Conservation (phyloP, 2,113 vertebrate species). For the Thomomys bottae region DNA sequence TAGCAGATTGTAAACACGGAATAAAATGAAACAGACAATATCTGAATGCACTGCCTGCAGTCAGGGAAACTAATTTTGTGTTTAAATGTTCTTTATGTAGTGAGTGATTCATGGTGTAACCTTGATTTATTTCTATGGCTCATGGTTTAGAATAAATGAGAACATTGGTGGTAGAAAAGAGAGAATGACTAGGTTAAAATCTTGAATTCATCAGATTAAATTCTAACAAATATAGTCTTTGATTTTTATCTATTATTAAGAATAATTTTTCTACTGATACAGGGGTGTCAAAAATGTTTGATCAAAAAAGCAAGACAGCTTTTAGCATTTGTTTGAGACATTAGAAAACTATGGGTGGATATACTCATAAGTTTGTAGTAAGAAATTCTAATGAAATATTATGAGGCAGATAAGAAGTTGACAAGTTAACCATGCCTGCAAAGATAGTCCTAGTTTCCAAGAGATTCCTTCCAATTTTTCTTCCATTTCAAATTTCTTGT, state of each 20-base stretch:
- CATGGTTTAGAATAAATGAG: not conserved
- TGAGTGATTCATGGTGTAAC: slow-evolving; percentile 7
- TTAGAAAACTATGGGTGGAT: not conserved
- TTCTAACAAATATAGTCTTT: not conserved
- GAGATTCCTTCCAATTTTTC: not conserved
- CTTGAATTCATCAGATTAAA: not conserved
- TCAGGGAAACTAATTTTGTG: slow-evolving; percentile 4
- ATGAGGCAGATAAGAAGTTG: not conserved
- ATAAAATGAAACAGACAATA: not conserved
- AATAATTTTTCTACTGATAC: not conserved
- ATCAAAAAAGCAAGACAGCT: not conserved
- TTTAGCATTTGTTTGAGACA: not conserved
- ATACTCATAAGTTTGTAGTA: not conserved
- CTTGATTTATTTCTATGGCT: not conserved
- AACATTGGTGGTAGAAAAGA: not conserved
- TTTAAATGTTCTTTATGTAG: not conserved
- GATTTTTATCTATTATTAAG: not conserved
- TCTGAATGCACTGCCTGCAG: not conserved
- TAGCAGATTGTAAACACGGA: not conserved
- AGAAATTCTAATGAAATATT: too few relatives aligned
- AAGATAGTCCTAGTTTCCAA: not conserved
- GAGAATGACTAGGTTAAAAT: not conserved
- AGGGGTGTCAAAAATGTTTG: not conserved
- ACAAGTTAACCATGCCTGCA: not conserved
- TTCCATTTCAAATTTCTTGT: not conserved